phyloP scores from a whole-genome alignment of 2,113 vertebrate genomes.

The Antigone vipio region DNA sequence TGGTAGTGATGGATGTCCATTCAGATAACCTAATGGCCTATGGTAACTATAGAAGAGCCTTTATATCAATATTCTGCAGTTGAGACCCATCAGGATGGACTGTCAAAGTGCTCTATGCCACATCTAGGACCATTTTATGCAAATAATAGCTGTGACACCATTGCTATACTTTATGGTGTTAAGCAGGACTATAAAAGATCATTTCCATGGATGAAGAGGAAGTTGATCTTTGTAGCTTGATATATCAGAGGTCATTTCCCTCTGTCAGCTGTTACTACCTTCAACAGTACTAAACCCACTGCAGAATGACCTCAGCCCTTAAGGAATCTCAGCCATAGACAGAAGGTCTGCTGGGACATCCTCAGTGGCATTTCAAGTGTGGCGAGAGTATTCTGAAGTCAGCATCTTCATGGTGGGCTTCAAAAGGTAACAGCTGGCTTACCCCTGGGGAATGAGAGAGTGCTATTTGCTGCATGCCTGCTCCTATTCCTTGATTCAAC shows the following conservation, averaged over 20 bases:
- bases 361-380: neutral
- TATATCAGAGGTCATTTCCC: constrained; percentile 1
- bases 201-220: constrained; percentile 39
- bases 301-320: neutral
- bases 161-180: neutral
- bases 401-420: neutral
- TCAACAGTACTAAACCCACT: neutral
- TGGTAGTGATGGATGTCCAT: constrained; percentile 53
- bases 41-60: constrained; percentile 25
- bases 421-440: neutral
- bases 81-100: neutral
- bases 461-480: neutral
- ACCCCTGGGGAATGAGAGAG: neutral
- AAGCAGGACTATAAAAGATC: neutral
- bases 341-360: neutral
- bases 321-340: neutral
- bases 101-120: constrained; percentile 8
- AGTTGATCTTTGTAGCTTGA: constrained; percentile 18
- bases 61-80: constrained; percentile 39
- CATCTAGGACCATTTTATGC: constrained; percentile 36
- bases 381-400: neutral
- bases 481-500: neutral
- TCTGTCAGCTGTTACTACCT: neutral
- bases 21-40: constrained; percentile 57
- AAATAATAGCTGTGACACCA: constrained; percentile 3